Percentiles rank a stretch among this genome's conserved stretches.
These are phyloP conservation scores for Melanotaenia boesemani DNA, from an alignment of 2,797 vertebrate genomes.

Conservation along the genomic window DNA sequence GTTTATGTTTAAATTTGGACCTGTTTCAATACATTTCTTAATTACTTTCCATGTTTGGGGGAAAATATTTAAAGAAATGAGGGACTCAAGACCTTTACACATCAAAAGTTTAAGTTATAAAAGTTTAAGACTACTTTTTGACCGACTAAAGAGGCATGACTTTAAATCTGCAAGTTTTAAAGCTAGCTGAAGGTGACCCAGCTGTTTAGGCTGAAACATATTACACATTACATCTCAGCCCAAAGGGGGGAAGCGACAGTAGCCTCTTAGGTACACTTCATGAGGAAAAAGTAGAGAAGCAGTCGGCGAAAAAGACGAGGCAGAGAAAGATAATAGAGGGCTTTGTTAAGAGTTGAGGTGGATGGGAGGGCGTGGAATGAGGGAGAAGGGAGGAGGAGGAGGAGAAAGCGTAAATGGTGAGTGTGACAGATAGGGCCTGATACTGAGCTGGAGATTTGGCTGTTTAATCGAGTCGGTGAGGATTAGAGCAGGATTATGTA, in stretches of 20 bases:
- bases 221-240: background rate
- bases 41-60: too few relatives aligned
- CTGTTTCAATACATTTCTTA: background rate
- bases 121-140: too few relatives aligned
- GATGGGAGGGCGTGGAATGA: conserved; percentile 22
- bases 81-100: too few relatives aligned
- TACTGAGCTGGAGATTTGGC: conserved; percentile 79
- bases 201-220: background rate
- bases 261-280: background rate
- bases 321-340: conserved; percentile 36
- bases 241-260: conserved; percentile 16
- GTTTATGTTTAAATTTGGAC: background rate
- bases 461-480: conserved; percentile 82
- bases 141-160: too few relatives aligned
- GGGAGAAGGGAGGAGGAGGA: conserved; percentile 30
- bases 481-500: conserved; percentile 84
- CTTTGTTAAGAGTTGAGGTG: conserved; percentile 46
- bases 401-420: conserved; percentile 56
- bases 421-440: conserved; percentile 68
- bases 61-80: too few relatives aligned
- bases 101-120: too few relatives aligned
- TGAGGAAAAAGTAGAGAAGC: background rate
- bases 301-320: background rate
- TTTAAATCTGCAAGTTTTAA: too few relatives aligned
- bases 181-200: conserved; percentile 20